Evolutionary conservation across 2,113 vertebrate genomes (phyloP), one percentile per base, ranked within the genome.

Genomic region (Peromyscus californicus): DNA sequence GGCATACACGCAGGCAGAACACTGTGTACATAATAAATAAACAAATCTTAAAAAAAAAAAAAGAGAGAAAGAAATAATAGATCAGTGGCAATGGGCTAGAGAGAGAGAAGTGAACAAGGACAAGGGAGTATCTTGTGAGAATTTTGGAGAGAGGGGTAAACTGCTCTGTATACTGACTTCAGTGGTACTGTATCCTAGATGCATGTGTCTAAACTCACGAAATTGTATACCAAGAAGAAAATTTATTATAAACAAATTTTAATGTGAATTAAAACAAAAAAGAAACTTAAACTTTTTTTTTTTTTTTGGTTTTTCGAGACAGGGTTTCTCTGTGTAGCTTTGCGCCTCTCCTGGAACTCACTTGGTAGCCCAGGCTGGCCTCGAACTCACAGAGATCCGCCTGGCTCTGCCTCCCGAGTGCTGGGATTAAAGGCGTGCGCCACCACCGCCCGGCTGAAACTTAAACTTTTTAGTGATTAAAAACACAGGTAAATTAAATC

Each of bases 261-360:
- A 75, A 97, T 72, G 24, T 70, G 10, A 93, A 57, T 65, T 78
- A 42, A 88, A 92, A 91, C 0, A 93, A 51, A 80, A 82, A 13
- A 69, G 1, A 69, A 36, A 69, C 3, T 69, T 13, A 61, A 59
- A n/a, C n/a, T n/a, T n/a, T n/a, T n/a, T n/a, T n/a, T n/a, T n/a
- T n/a, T n/a, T n/a, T n/a, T n/a, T n/a, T n/a, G n/a, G n/a, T n/a
- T n/a, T n/a, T n/a, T n/a, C n/a, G n/a, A n/a, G n/a, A n/a, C n/a
- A n/a, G n/a, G n/a, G n/a, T n/a, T n/a, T n/a, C n/a, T n/a, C n/a
- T n/a, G n/a, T n/a, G n/a, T n/a, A n/a, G n/a, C n/a, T n/a, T n/a
- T n/a, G n/a, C n/a, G n/a, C n/a, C n/a, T n/a, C n/a, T n/a, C n/a
- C n/a, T n/a, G n/a, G n/a, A n/a, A n/a, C n/a, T n/a, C n/a, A n/a